These are phyloP conservation scores for Leptodirus hochenwartii DNA, from an alignment of 2,888 invertebrate genomes.

Conservation along the genomic window DNA sequence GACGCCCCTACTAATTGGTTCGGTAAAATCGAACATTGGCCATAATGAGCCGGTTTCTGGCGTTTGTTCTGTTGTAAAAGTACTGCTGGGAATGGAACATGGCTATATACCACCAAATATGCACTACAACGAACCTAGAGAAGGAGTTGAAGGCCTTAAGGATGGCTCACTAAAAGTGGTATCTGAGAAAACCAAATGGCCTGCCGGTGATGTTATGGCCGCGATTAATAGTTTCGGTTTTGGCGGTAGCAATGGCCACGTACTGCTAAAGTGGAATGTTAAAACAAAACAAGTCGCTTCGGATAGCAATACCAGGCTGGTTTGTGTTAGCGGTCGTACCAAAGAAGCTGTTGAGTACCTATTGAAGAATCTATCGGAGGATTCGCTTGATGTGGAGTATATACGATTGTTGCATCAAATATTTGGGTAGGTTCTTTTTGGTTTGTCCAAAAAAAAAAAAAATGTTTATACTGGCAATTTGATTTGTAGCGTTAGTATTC, in stretches of 20 bases:
- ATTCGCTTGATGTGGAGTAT: slow-evolving; percentile 18
- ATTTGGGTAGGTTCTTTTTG: slow-evolving; percentile 32
- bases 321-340: slow-evolving; percentile 60
- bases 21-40: slow-evolving; percentile 87
- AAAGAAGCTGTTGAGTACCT: slow-evolving; percentile 49
- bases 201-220: slow-evolving; percentile 44
- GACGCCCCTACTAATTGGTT: slow-evolving; percentile 66
- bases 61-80: slow-evolving; percentile 59
- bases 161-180: slow-evolving; percentile 53
- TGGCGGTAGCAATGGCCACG: slow-evolving; percentile 70
- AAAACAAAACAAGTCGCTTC: slow-evolving; percentile 34
- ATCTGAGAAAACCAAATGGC: slow-evolving; percentile 47
- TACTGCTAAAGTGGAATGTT: slow-evolving; percentile 38
- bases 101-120: slow-evolving; percentile 73
- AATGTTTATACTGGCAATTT: too few relatives aligned
- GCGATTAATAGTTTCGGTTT: slow-evolving; percentile 80
- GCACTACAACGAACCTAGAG: slow-evolving; percentile 35
- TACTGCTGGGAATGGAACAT: slow-evolving; percentile 49
- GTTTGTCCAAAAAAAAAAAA: too few relatives aligned
- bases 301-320: slow-evolving; percentile 50
- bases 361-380: slow-evolving; percentile 39
- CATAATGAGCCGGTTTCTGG: slow-evolving; percentile 81
- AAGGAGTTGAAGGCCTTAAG: slow-evolving; percentile 39
- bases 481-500: too few relatives aligned
- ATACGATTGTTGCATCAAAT: slow-evolving; percentile 18